Evolutionary conservation across 2,888 invertebrate genomes (phyloP).

Genomic region (Entomobrya proxima): DNA sequence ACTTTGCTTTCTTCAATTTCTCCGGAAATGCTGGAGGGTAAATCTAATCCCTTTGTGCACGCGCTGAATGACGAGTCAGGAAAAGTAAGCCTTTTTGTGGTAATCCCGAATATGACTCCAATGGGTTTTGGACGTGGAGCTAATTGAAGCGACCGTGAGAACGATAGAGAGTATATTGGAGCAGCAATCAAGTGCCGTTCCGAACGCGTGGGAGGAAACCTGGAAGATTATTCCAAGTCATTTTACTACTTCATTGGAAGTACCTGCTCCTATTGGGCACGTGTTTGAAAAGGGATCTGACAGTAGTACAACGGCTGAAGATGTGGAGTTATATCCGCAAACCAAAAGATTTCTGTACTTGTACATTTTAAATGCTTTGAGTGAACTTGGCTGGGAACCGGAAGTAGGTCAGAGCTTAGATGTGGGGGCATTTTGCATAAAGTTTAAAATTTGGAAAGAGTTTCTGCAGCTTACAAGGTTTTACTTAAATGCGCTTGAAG

Average conservation of each 20-base stretch:
- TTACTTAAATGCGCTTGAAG: neutral
- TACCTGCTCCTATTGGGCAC: neutral
- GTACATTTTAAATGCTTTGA: slow-evolving; percentile 19
- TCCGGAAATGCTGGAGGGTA: too few relatives aligned
- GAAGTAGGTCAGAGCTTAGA: neutral
- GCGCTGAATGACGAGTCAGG: too few relatives aligned
- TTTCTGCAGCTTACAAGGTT: neutral
- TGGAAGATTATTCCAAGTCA: neutral
- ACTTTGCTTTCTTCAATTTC: neutral
- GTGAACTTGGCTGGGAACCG: slow-evolving; percentile 38
- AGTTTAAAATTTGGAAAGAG: neutral
- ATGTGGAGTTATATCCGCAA: neutral
- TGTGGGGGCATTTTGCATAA: neutral
- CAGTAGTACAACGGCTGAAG: neutral
- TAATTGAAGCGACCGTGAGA: neutral
- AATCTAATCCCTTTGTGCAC: too few relatives aligned
- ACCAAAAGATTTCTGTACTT: neutral
- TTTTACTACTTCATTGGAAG: neutral
- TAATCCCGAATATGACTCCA: neutral
- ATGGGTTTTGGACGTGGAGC: neutral
- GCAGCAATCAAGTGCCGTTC: neutral
- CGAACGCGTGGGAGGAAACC: slow-evolving; percentile 23
- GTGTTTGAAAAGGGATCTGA: neutral
- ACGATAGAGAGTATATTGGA: slow-evolving; percentile 13
- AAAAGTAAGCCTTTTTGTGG: too few relatives aligned